A percentile compares a stretch with the other conserved stretches of the same genome.
Conservation (phyloP, 2,113 vertebrate species). For the Protobothrops flavoviridis region DNA sequence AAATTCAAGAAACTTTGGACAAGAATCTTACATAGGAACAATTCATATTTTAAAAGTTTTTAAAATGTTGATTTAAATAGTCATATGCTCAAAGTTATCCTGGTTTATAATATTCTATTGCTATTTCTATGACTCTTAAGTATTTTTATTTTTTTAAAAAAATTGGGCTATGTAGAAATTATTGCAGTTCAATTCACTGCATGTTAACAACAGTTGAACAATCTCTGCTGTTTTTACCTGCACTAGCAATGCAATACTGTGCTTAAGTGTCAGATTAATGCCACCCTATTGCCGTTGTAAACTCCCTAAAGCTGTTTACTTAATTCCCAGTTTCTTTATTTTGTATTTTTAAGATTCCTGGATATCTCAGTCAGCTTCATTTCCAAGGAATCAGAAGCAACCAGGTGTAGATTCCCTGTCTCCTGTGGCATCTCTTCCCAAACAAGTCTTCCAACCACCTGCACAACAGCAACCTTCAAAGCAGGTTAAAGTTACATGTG, state of each 20-base stretch:
- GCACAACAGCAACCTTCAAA: conserved; percentile 83
- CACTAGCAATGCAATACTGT: not conserved
- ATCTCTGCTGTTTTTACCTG: not conserved
- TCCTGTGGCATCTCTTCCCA: conserved; percentile 88
- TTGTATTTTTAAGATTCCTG: conserved; percentile 86
- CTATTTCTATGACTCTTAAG: not conserved
- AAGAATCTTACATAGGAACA: not conserved
- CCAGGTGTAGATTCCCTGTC: conserved; percentile 90
- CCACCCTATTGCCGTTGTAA: not conserved
- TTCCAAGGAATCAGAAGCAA: conserved; percentile 95
- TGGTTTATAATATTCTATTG: not conserved
- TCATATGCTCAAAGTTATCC: not conserved
- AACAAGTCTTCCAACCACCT: conserved; percentile 87
- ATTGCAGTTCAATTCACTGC: not conserved
- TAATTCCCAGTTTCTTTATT: conserved; percentile 8
- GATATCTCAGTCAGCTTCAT: conserved; percentile 96
- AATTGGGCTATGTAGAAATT: not conserved
- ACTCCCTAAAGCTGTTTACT: conserved; percentile 17
- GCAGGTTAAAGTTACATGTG: conserved; percentile 96
- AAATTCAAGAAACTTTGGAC: not conserved
- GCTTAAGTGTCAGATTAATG: not conserved
- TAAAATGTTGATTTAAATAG: not conserved
- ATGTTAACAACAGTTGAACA: not conserved
- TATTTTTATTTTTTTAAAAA: not conserved
- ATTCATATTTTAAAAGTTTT: not conserved